These are phyloP conservation scores for Aradus depressus DNA, from an alignment of 2,888 invertebrate species.

Conservation along the genomic window DNA sequence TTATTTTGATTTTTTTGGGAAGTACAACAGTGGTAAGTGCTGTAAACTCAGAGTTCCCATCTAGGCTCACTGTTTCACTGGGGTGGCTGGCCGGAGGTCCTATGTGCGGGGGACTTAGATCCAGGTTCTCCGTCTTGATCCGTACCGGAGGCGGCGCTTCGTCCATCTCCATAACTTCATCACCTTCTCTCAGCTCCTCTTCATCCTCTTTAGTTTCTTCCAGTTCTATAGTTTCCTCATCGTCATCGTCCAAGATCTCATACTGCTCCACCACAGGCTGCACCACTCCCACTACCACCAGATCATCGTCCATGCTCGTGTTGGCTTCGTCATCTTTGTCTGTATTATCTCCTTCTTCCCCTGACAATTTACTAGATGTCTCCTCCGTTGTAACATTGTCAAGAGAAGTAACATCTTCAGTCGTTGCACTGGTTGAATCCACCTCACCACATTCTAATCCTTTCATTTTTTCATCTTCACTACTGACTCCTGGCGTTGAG, in stretches of 20 bases:
- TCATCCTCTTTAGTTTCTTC: slow-evolving; percentile 34
- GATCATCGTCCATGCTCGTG: slow-evolving; percentile 48
- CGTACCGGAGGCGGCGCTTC: slow-evolving; percentile 7
- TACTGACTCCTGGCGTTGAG: slow-evolving; percentile 13
- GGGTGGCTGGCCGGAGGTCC: slow-evolving; percentile 52
- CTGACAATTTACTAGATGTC: background rate
- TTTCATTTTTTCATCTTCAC: slow-evolving; percentile 34
- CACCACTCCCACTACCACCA: slow-evolving; percentile 54
- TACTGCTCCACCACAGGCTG: slow-evolving; percentile 54
- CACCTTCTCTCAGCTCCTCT: slow-evolving; percentile 39
- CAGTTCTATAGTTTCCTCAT: slow-evolving; percentile 41
- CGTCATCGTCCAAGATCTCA: slow-evolving; percentile 49
- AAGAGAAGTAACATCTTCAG: background rate
- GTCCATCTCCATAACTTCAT: slow-evolving; percentile 30
- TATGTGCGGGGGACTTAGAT: slow-evolving; percentile 41
- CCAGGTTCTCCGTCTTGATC: slow-evolving; percentile 55
- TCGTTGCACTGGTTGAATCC: slow-evolving; percentile 41
- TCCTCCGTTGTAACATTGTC: background rate
- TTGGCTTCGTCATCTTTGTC: slow-evolving; percentile 20
- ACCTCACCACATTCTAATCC: slow-evolving; percentile 31
- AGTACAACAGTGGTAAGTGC: slow-evolving; percentile 37
- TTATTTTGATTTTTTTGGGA: slow-evolving; percentile 57
- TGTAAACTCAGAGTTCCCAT: slow-evolving; percentile 62
- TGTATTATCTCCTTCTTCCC: slow-evolving; percentile 16
- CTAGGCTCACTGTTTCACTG: slow-evolving; percentile 33